Evolutionary conservation across 64 coral and sea anemone species (phyloP), one percentile per base, ranked within the genome.

Genomic region (Pocillopora damicornis): DNA sequence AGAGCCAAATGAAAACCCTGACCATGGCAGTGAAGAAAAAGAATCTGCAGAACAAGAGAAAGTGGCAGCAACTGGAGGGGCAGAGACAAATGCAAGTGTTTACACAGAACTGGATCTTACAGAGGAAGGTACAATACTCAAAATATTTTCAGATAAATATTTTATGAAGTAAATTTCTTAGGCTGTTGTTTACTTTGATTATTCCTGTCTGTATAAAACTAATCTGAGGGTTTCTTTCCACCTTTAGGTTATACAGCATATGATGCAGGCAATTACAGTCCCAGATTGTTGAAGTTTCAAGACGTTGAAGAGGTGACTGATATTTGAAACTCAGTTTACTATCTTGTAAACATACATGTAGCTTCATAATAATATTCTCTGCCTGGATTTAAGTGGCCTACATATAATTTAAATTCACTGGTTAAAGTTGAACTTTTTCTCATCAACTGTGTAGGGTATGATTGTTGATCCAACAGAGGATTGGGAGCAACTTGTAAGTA

Each of bases 231-330:
- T 9, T 87, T 60, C 91, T 13, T 34, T 86, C 82, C 7, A 37
- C 65, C 35, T 77, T 1, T 61, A 95, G 93, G 93, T 90, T 98
- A 98, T 86, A 60, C 93, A 73, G 84, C 90, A 58, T 98, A 95
- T 92, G 96, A 94, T 62, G 93, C 90, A 23, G 96, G 96, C 15
- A 92, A 89, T 58, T 98, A 98, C 79, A 95, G 96, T 84, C 96
- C 96, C 22, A 92, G 87, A 67, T 73, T 98, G 13, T 87, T 98
- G 56, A 94, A 94, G 61, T 78, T 82, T 67, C 86, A 88, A 20
- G 96, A 98, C 72, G 93, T 98, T 20, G 92, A 94, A 76, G 92
- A 98, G 76, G 95, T 98, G 60, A 25, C n/a, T 35, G 42, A 14
- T 57, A 8, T 25, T 20, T 13, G 8, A 63, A 7, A 16, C 36